phyloP scores from a whole-genome alignment of 2,113 vertebrate genomes.

The human (Homo sapiens) region DNA sequence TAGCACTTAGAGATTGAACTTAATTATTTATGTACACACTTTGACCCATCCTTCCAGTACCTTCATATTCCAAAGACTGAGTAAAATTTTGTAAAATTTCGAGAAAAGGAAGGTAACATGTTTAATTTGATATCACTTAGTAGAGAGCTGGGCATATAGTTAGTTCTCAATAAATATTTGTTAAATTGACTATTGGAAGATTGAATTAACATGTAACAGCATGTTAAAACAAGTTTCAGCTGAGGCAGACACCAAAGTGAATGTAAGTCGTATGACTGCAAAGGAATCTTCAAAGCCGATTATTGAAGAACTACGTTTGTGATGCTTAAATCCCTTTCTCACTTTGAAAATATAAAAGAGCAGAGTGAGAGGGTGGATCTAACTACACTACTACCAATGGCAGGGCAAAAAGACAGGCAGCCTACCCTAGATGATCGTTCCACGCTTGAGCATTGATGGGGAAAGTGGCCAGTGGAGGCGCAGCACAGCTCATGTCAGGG shows the following conservation, averaged over 20 bases:
- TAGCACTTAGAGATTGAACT: neutral
- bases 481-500: neutral
- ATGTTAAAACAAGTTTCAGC: neutral
- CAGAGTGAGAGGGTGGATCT: neutral
- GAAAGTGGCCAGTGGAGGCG: neutral
- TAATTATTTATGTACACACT: neutral
- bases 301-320: neutral
- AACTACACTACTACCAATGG: neutral
- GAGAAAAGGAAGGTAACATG: neutral
- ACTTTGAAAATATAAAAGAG: neutral
- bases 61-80: neutral
- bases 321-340: neutral
- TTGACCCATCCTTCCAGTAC: neutral
- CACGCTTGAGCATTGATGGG: neutral
- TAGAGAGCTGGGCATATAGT: neutral
- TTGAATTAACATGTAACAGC: neutral
- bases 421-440: no score
- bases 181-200: neutral
- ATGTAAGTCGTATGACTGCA: neutral
- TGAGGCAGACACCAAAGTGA: neutral
- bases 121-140: neutral
- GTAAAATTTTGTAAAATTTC: neutral
- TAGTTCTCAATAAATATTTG: neutral
- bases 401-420: neutral
- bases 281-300: neutral